Conservation (phyloP, 2,888 invertebrate genomes). For the Torymus auratus region DNA sequence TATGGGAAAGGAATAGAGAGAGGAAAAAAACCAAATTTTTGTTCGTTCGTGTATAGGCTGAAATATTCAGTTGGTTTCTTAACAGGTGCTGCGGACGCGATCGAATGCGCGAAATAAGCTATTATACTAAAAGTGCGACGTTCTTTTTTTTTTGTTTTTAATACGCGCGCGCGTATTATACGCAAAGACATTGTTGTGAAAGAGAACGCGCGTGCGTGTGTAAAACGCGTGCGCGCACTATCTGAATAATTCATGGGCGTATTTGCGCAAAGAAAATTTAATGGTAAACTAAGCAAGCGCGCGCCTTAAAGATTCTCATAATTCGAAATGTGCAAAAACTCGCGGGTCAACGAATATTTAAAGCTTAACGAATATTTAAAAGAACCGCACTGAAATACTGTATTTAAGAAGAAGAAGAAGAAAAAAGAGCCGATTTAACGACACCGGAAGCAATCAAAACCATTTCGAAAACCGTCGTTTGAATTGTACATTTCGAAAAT, state of each 20-base stretch:
- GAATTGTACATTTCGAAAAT: constrained; percentile 3
- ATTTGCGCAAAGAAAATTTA: constrained; percentile 38
- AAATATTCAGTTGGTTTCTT: too few species aligned
- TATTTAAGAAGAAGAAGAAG: constrained; percentile 16
- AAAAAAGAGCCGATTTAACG: constrained; percentile 29
- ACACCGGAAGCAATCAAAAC: neutral
- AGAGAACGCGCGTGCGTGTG: neutral
- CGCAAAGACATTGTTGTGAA: constrained; percentile 6
- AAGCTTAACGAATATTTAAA: constrained; percentile 28
- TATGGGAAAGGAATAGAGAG: too few species aligned
- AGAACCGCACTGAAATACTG: constrained; percentile 18
- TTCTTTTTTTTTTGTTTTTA: neutral
- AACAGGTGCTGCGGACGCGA: too few species aligned
- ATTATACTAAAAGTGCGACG: too few species aligned
- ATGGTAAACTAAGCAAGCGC: constrained; percentile 25
- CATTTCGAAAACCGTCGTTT: neutral
- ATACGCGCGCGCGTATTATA: too few species aligned
- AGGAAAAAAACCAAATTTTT: too few species aligned
- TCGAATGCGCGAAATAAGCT: too few species aligned
- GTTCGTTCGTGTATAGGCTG: too few species aligned
- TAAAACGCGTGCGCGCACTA: neutral
- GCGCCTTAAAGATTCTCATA: constrained; percentile 12
- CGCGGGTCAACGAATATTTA: constrained; percentile 44
- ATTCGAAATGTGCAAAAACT: constrained; percentile 36
- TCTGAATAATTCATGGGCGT: constrained; percentile 31